These are phyloP conservation scores for Cremastobaeus sp. DNA, from an alignment of 2,888 invertebrate species.

Conservation along the genomic window DNA sequence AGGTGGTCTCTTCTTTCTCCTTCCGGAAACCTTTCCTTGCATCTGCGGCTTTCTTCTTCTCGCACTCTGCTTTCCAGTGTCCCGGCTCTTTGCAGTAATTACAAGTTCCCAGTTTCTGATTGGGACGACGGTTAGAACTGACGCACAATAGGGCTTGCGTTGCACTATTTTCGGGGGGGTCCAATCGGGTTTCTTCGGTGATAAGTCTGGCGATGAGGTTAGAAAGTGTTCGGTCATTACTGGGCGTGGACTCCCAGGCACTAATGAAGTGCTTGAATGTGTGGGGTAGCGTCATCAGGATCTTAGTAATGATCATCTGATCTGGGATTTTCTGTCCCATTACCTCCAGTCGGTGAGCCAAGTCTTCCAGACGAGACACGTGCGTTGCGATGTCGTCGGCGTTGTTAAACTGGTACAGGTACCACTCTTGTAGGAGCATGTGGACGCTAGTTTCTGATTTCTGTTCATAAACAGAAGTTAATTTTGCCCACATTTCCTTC, in stretches of 20 bases:
- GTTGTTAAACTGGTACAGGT: constrained; percentile 29
- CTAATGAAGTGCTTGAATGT: constrained; percentile 49
- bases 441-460: constrained; percentile 64
- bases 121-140: too few relatives aligned
- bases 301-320: constrained; percentile 58
- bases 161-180: too few relatives aligned
- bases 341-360: constrained; percentile 46
- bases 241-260: constrained; percentile 60
- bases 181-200: not conserved
- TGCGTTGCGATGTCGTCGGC: constrained; percentile 60
- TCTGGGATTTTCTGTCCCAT: constrained; percentile 55
- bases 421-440: constrained; percentile 61
- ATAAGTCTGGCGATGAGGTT: constrained; percentile 19
- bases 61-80: not conserved
- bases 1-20: too few relatives aligned
- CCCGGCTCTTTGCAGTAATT: constrained; percentile 3
- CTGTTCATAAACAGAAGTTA: constrained; percentile 62
- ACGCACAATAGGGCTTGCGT: too few relatives aligned
- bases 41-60: not conserved
- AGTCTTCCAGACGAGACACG: constrained; percentile 61
- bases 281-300: constrained; percentile 60
- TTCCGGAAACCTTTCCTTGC: not conserved
- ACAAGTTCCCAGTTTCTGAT: too few relatives aligned
- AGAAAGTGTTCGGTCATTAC: constrained; percentile 5
- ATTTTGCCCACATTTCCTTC: constrained; percentile 66